Percentiles rank a stretch among this genome's conserved stretches.
Conservation (phyloP, 1,140 invertebrate species). For the Trichonephila clavipes region DNA sequence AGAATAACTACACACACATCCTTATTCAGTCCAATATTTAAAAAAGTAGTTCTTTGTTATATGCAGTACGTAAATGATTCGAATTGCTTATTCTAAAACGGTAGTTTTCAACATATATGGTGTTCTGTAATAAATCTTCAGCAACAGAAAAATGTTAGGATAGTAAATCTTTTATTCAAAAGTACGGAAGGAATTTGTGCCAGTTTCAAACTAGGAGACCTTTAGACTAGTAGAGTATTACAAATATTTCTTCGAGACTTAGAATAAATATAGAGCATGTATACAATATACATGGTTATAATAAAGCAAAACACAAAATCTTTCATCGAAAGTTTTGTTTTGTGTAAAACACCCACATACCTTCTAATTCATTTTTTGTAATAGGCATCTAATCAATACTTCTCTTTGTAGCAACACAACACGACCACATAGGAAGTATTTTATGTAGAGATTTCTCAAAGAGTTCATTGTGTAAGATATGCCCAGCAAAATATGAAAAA, state of each 20-base stretch:
- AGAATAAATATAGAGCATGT: background rate
- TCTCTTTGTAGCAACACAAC: too few relatives aligned
- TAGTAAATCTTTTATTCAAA: background rate
- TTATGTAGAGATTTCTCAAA: too few relatives aligned
- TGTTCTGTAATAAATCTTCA: background rate
- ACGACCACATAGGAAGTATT: too few relatives aligned
- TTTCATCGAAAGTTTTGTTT: background rate
- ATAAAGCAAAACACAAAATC: background rate
- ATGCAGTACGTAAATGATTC: background rate
- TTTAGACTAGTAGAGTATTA: background rate
- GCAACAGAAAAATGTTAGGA: background rate
- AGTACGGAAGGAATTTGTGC: background rate
- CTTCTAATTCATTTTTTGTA: too few relatives aligned
- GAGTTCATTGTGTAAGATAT: too few relatives aligned
- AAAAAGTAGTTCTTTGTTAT: background rate
- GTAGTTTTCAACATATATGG: background rate
- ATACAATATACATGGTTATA: background rate
- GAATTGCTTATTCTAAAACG: background rate
- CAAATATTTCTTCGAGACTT: background rate
- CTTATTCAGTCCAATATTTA: slow-evolving; percentile 11
- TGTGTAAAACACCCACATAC: background rate
- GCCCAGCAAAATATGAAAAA: too few relatives aligned
- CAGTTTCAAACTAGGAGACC: background rate
- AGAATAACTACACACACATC: background rate
- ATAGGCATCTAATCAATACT: too few relatives aligned